Conservation (phyloP, 2,797 vertebrate genomes). For the Valencia hispanica region DNA sequence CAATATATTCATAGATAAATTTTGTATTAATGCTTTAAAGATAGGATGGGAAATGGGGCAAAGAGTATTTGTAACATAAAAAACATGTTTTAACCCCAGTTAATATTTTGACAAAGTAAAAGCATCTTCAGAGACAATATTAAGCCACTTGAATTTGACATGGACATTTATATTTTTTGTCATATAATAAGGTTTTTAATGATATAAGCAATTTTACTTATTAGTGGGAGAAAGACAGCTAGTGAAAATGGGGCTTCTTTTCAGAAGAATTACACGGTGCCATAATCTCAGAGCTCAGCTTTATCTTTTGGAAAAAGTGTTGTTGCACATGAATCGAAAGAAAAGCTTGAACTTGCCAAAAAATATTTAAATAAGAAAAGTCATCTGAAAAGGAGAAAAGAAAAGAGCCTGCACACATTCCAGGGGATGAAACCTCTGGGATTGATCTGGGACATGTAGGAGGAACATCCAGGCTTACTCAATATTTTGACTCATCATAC, state of each 20-base stretch:
- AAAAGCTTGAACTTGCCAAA: background rate
- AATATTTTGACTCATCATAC: conserved; percentile 43
- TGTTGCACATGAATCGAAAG: background rate
- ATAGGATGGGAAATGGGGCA: too few species aligned
- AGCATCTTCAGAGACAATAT: background rate
- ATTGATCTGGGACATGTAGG: conserved; percentile 6
- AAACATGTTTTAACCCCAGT: background rate
- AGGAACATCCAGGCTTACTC: conserved; percentile 9
- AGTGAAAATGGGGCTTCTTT: background rate
- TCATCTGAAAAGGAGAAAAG: background rate
- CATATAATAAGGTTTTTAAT: background rate
- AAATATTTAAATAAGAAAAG: background rate
- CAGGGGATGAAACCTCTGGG: conserved; percentile 1
- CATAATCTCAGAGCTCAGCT: background rate
- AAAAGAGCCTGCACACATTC: background rate
- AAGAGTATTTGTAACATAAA: too few species aligned
- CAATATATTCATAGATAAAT: background rate
- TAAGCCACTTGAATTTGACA: background rate
- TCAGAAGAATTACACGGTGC: background rate
- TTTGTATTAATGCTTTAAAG: background rate
- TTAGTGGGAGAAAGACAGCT: background rate
- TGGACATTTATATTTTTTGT: background rate
- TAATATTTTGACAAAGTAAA: background rate
- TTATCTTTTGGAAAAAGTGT: background rate
- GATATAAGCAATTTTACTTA: background rate